phyloP scores from a whole-genome alignment of 2,888 invertebrate species.

The Griposia aprilina region DNA sequence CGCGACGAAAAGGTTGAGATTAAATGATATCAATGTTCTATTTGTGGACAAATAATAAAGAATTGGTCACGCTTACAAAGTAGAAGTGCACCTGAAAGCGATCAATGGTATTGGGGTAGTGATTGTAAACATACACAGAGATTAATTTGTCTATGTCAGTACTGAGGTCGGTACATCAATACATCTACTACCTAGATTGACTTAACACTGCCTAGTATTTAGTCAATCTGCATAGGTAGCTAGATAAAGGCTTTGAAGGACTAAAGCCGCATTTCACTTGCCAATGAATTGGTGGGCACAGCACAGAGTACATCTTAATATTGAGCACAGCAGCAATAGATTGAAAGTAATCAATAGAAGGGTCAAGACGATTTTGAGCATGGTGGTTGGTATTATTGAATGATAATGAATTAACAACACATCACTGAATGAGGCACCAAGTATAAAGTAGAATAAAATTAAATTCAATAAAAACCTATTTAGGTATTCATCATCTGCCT shows the following conservation, averaged over 20 bases:
- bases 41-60: conserved; percentile 11
- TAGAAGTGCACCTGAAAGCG: conserved; percentile 23
- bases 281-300: too few relatives aligned
- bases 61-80: conserved; percentile 28
- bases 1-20: conserved; percentile 44
- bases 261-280: background rate
- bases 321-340: background rate
- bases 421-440: too few relatives aligned
- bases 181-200: background rate
- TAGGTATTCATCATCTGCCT: too few relatives aligned
- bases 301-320: background rate
- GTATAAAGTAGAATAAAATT: too few relatives aligned
- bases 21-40: conserved; percentile 39
- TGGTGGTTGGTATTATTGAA: background rate
- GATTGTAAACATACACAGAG: background rate
- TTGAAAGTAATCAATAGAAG: background rate
- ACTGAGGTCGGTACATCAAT: conserved; percentile 3
- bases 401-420: background rate
- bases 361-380: background rate
- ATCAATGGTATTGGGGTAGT: background rate
- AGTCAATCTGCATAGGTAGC: background rate
- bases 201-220: background rate
- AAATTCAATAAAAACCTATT: too few relatives aligned
- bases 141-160: conserved; percentile 20
- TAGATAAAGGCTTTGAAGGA: background rate